Evolutionary conservation across 2,888 invertebrate genomes (phyloP).

Genomic region (Cosmia pyralina): DNA sequence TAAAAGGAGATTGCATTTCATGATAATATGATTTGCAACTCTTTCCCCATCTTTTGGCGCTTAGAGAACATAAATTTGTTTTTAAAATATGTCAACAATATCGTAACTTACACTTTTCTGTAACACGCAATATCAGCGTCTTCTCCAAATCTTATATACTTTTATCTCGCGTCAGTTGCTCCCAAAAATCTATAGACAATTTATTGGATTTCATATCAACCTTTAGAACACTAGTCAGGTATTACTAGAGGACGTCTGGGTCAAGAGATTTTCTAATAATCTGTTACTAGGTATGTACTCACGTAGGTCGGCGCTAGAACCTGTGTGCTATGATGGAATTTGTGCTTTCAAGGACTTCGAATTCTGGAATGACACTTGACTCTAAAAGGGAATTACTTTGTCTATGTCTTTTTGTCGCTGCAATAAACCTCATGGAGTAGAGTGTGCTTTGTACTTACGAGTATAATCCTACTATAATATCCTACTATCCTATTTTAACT

Average conservation of each 20-base stretch:
- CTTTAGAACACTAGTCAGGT: conserved; percentile 39
- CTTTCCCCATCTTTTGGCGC: neutral
- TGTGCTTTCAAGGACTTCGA: conserved; percentile 4
- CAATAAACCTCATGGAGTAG: neutral
- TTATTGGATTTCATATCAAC: conserved; percentile 54
- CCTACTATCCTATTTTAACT: too few species aligned
- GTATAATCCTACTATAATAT: too few species aligned
- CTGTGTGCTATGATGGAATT: conserved; percentile 9
- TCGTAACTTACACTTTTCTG: neutral
- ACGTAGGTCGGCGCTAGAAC: conserved; percentile 13
- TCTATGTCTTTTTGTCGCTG: neutral
- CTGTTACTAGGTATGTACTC: conserved; percentile 14
- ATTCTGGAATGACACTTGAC: neutral
- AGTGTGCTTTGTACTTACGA: too few species aligned
- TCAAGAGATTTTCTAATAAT: conserved; percentile 33
- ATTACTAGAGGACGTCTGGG: conserved; percentile 36
- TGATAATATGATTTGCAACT: neutral
- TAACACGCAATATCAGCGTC: conserved; percentile 25
- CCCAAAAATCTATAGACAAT: conserved; percentile 25
- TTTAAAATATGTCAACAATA: neutral
- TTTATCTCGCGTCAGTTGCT: conserved; percentile 32
- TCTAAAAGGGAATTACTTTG: neutral
- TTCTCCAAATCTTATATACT: conserved; percentile 6
- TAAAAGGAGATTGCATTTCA: neutral
- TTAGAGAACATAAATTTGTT: neutral